Evolutionary conservation across 2,113 vertebrate genomes (phyloP), one percentile per base, ranked within the genome.

Genomic region (Halichoerus grypus): DNA sequence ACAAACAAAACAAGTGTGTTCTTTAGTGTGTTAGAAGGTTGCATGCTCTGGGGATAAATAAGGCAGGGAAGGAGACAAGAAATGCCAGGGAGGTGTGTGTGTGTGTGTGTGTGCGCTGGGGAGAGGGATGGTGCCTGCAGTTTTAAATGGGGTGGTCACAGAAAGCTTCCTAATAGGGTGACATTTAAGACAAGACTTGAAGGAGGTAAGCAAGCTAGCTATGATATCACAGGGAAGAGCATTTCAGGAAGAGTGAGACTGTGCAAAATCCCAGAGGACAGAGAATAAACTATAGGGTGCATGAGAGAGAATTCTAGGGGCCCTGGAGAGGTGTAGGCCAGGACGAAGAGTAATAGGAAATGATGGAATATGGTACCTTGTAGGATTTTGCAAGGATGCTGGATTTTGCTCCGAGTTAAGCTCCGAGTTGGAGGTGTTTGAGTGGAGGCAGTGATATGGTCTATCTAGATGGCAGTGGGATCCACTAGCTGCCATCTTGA

Each of bases 71-170:
- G 19, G 57, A 6, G 28, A 49, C 13, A 69, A 77, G 19, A 88
- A 90, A n/a, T 71, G 51, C 59, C 33, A 76, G 51, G 28, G 21
- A 88, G 4, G 11, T 90, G 33, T 7, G 7, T 79, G 74, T 74
- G 61, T 39, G 46, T 28, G 39, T 57, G 15, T 49, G 33, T 33
- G 65, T 19, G 24, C 1, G 2, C 15, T 57, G 59, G 3, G 4
- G 12, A 55, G 63, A 72, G 19, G 42, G 22, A 51, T 14, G 24
- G 22, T 57, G 26, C 15, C 51, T 71, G 3, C 0, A 76, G 7
- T 97, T 88, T 97, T 88, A 67, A 91, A 31, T 74, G 55, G 24
- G 7, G 19, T 46, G 33, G 39, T 91, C 71, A 85, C 49, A 49
- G n/a, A 85, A 81, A 24, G 26, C 65, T 7, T 80, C 42, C 33